Percentiles rank a stretch among this genome's conserved stretches.
These are phyloP conservation scores for Balaenoptera acutorostrata DNA, from an alignment of 2,113 vertebrate genomes.

Conservation along the genomic window DNA sequence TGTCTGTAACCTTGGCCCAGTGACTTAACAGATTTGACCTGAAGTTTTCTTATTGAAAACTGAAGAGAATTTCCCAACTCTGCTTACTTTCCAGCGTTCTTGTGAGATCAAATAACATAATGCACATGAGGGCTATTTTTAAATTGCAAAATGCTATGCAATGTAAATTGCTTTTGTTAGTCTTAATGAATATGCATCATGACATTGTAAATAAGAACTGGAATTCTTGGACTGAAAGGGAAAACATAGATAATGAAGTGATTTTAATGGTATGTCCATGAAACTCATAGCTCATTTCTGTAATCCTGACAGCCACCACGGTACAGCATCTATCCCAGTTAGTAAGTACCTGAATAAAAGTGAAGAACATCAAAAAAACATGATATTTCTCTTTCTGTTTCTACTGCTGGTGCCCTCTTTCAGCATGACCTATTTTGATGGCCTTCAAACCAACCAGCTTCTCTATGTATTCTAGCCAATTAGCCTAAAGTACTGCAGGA, in stretches of 20 bases:
- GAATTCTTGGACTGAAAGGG: background rate
- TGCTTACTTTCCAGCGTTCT: background rate
- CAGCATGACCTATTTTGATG: background rate
- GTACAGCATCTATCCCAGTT: background rate
- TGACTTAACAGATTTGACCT: background rate
- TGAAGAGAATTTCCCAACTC: background rate
- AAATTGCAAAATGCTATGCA: background rate
- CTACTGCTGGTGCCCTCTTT: background rate
- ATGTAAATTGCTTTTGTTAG: slow-evolving; percentile 35
- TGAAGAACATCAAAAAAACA: slow-evolving; percentile 5
- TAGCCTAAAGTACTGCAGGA: background rate
- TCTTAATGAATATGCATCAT: slow-evolving; percentile 40
- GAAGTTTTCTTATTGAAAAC: background rate
- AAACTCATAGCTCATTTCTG: background rate
- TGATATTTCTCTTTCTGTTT: background rate
- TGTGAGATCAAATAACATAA: slow-evolving; percentile 1
- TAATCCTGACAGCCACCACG: background rate
- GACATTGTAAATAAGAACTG: slow-evolving; percentile 2
- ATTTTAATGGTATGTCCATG: slow-evolving; percentile 3
- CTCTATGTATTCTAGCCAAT: slow-evolving; percentile 12
- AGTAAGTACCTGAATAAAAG: background rate
- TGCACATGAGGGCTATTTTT: background rate
- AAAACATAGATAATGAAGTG: background rate
- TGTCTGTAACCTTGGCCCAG: background rate
- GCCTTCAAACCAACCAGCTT: background rate